Evolutionary conservation across 1,140 invertebrate genomes (phyloP), one percentile per base, ranked within the genome.

Genomic region (Calephelis nemesis): DNA sequence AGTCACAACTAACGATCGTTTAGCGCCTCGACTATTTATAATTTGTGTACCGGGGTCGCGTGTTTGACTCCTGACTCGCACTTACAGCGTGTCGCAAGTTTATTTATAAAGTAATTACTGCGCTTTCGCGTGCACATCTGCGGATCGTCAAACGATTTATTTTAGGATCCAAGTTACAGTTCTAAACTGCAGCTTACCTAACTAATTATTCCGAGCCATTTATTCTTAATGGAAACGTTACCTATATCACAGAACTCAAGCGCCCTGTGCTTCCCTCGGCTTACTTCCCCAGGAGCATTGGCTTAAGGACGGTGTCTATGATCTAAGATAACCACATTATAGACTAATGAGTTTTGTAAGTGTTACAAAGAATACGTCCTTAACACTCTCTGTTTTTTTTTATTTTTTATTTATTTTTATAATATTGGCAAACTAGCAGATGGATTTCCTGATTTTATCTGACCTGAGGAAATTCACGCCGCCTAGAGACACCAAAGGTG

Each of bases 61-160:
- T 40, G 39, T 60, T 42, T 60, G 39, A 60, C 58, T 42, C 58
- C 30, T 11, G 58, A 42, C 19, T 58, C 2, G 30, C n/a, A 30
- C 11, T 40, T 12, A 40, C 40, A 42, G 30, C 7, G 54, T 40
- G 58, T 60, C 39, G 58, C 58, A 60, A 60, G 58, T 60, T 60
- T 60, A 60, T 60, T 60, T 60, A 60, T 60, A 60, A 60, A 60
- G 58, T 39, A 60, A 60, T 60, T 60, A 60, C 58, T 19, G 8
- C 58, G 39, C 58, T 60, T 60, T 60, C 58, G 58, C 58, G 58
- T 39, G 58, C 58, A 60, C 58, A 60, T 60, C 58, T 60, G 58
- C 58, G 58, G 58, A 60, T 60, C 58, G 58, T 60, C 58, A 60
- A 60, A 60, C 58, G 58, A 60, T 60, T 40, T 60, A 60, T 60